These are phyloP conservation scores for Danaus melanippus DNA, from an alignment of 1,140 invertebrate species.

Conservation along the genomic window DNA sequence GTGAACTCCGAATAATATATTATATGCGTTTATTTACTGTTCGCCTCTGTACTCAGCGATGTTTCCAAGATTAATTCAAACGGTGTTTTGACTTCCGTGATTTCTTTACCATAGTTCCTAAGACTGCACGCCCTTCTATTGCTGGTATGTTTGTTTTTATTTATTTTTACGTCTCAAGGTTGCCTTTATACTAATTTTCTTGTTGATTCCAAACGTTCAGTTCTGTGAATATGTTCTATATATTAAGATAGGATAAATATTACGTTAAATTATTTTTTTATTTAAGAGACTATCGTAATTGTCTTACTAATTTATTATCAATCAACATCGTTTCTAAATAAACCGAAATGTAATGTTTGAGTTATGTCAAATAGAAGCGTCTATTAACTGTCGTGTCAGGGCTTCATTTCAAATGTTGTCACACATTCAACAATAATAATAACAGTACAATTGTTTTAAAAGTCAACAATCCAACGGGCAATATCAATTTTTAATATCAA, in stretches of 20 bases:
- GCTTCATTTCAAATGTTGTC: not conserved
- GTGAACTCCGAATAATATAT: constrained; percentile 63
- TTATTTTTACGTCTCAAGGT: constrained; percentile 4
- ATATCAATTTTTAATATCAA: constrained; percentile 14
- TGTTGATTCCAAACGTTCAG: not conserved
- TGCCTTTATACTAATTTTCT: too few species aligned
- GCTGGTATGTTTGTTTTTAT: constrained; percentile 14
- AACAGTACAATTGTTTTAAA: constrained; percentile 6
- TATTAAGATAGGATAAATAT: not conserved
- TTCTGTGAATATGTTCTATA: not conserved
- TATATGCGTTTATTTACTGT: constrained; percentile 61
- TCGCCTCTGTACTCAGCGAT: constrained; percentile 31
- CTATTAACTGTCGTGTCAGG: too few species aligned
- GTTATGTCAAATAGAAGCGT: too few species aligned
- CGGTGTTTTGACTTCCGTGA: constrained; percentile 36
- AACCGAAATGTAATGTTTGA: too few species aligned
- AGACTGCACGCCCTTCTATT: constrained; percentile 5
- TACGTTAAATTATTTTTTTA: not conserved
- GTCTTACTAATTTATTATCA: too few species aligned
- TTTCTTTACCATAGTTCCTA: constrained; percentile 19
- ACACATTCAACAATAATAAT: constrained; percentile 4
- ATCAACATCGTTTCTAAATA: too few species aligned
- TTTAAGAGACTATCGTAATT: too few species aligned
- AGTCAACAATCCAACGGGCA: constrained; percentile 6
- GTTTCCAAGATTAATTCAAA: constrained; percentile 34